Base-by-base conservation (phyloP, 2,797 vertebrate genomes). In the Falco columbarius region DNA sequence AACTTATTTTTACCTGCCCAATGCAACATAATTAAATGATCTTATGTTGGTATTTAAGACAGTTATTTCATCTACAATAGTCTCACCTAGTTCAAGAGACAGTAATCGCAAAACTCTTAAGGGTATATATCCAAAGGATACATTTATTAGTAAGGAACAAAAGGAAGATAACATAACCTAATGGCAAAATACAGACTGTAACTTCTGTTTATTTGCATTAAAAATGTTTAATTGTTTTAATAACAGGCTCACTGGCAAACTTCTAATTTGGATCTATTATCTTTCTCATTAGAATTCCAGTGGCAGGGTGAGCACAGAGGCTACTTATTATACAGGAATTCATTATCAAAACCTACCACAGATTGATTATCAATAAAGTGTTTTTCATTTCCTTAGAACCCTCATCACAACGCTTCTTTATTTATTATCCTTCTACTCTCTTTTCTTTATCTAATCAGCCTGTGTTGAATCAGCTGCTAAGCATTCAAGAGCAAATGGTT, bases 181-280 rank as follows among this genome's bases (percentile, higher is more conserved):
- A 88, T 38, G 72, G 77, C 29, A 96, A 91, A 95, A 92, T 62
- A 88, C 32, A 40, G 49, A 74, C 52, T 89, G 32, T 27, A 84
- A 32, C 22, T 91, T 91, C 67, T 81, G 49, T 91, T 97, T 95
- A 83, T 67, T 86, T 44, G 14, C 80, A 58, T 95, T 95, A 95
- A 87, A 96, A 96, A 95, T 77, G 89, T 91, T 96, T 97, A 97
- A 98, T 97, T 96, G 97, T 94, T 97, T 97, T 98, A 98, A 98
- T 96, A 96, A 96, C 86, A 94, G 42, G 36, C 72, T 93, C 83
- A 49, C 59, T 86, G 76, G 49, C 86, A 95, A 94, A 94, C 81
- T 94, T 94, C 83, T 96, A 83, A 96, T 95, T 96, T 83, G 46
- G 71, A 93, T 85, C 65, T 84, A 94, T 93, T 97, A 59, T 86